phyloP scores from a whole-genome alignment of 2,113 vertebrate genomes.

The Scatophagus argus region DNA sequence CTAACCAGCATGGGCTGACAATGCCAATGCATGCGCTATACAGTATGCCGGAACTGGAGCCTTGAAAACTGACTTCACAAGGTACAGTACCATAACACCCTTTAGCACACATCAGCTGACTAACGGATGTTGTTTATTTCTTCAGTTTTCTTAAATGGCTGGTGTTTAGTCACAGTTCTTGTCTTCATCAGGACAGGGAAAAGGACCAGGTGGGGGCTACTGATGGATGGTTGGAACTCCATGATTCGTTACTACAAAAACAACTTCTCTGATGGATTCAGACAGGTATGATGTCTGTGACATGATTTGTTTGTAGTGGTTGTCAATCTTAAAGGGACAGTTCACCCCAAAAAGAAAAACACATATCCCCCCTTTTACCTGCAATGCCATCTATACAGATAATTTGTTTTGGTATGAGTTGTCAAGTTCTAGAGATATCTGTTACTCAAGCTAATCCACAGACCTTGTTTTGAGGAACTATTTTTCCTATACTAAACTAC shows the following conservation, averaged over 20 bases:
- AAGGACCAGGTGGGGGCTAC: constrained; percentile 93
- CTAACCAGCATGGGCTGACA: constrained; percentile 96
- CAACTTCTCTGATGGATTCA: constrained; percentile 98
- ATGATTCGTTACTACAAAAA: constrained; percentile 98
- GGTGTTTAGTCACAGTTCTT: background rate
- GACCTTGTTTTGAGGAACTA: too few relatives aligned
- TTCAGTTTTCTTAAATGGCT: accelerated
- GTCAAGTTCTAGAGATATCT: too few relatives aligned
- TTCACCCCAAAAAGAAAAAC: too few relatives aligned
- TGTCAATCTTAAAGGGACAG: too few relatives aligned
- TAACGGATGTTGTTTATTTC: background rate
- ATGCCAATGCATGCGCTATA: constrained; percentile 97
- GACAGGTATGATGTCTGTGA: constrained; percentile 86
- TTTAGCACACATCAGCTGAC: background rate
- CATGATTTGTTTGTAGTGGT: background rate
- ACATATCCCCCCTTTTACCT: too few relatives aligned
- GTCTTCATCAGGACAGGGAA: constrained; percentile 90
- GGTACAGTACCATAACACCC: constrained; percentile 77
- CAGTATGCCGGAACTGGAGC: constrained; percentile 98
- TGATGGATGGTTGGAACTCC: constrained; percentile 99
- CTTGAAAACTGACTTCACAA: constrained; percentile 98
- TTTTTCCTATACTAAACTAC: too few relatives aligned
- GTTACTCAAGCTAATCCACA: too few relatives aligned
- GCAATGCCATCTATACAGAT: too few relatives aligned
- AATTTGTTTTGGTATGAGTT: too few relatives aligned